These are phyloP conservation scores for Nesidiocoris tenuis DNA, from an alignment of 2,888 invertebrate species.

Conservation along the genomic window DNA sequence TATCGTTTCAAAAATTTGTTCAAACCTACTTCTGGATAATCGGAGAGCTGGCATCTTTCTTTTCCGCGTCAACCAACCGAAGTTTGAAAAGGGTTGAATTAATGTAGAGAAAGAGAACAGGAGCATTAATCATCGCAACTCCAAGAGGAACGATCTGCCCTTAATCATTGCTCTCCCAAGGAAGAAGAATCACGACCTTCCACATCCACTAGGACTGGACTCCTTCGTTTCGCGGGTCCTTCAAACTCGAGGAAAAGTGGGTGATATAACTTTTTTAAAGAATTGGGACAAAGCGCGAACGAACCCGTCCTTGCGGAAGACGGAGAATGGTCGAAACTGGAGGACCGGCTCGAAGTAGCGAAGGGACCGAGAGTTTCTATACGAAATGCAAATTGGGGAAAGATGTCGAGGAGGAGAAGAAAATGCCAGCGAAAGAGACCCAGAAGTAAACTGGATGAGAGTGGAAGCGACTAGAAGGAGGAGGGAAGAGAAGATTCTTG, in stretches of 20 bases:
- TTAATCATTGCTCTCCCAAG: constrained; percentile 16
- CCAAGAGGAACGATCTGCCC: constrained; percentile 5
- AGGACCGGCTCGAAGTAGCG: background rate
- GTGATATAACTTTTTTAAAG: constrained; percentile 20
- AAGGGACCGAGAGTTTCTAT: background rate
- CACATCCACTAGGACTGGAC: background rate
- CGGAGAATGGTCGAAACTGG: background rate
- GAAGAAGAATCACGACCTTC: constrained; percentile 9
- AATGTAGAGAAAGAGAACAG: constrained; percentile 4
- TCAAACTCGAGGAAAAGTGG: constrained; percentile 12
- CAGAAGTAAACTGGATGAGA: background rate
- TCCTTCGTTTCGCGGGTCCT: background rate
- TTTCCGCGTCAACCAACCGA: background rate
- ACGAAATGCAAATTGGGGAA: background rate
- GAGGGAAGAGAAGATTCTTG: background rate
- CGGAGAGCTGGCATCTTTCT: background rate
- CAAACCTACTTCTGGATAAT: background rate
- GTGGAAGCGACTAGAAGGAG: background rate
- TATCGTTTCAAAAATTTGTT: background rate
- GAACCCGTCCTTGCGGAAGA: background rate
- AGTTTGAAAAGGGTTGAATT: background rate
- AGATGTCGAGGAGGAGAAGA: background rate
- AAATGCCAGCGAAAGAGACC: background rate
- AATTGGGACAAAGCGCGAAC: constrained; percentile 14
- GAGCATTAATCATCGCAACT: constrained; percentile 6